Evolutionary conservation across 2,888 invertebrate species (phyloP).

Genomic region (Sceliomorpha sp.): DNA sequence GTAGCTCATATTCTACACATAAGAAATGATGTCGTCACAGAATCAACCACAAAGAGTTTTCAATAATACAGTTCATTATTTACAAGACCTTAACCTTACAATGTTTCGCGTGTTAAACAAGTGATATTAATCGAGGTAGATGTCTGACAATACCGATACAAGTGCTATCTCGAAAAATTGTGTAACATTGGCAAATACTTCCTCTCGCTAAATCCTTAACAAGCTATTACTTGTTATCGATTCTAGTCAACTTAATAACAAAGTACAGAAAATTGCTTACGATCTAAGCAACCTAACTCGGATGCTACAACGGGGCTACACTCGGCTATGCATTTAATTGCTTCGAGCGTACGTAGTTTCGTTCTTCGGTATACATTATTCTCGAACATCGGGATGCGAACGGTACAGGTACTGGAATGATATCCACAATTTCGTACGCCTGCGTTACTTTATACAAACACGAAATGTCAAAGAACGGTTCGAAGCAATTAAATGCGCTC

Average conservation of each 20-base stretch:
- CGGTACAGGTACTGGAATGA: too few species aligned
- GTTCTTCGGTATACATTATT: too few species aligned
- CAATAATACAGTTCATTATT: constrained; percentile 25
- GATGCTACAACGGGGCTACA: neutral
- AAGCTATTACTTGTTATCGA: neutral
- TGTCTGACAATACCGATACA: constrained; percentile 13
- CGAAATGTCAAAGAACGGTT: too few species aligned
- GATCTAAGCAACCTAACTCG: neutral
- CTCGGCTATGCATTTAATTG: constrained; percentile 6
- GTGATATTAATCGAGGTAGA: constrained; percentile 21
- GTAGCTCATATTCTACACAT: too few species aligned
- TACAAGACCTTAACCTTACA: constrained; percentile 4
- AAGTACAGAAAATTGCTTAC: neutral
- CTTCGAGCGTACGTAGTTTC: constrained; percentile 2
- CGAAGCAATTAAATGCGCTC: neutral
- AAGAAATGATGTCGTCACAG: too few species aligned
- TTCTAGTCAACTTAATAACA: constrained; percentile 1
- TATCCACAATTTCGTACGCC: too few species aligned
- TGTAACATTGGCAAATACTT: constrained; percentile 1
- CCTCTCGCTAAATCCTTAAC: too few species aligned
- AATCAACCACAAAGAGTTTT: too few species aligned
- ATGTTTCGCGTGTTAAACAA: neutral
- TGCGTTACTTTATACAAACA: neutral
- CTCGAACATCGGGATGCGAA: too few species aligned
- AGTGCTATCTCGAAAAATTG: neutral